Percentiles rank a stretch among this genome's conserved stretches.
Conservation (phyloP, 2,113 vertebrate genomes). For the Marmota monax region DNA sequence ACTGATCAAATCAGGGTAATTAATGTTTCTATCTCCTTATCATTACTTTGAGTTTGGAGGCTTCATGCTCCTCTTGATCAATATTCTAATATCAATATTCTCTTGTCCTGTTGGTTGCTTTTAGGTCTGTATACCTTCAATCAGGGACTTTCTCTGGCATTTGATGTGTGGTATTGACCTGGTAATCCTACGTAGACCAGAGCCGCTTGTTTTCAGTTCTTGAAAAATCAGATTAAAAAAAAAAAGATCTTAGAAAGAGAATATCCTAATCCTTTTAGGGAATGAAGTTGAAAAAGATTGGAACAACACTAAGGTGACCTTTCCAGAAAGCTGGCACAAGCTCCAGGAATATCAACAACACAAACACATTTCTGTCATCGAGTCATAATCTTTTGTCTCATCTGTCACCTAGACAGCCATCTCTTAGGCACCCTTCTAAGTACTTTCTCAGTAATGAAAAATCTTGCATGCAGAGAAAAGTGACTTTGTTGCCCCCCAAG, state of each 20-base stretch:
- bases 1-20: background rate
- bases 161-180: background rate
- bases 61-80: background rate
- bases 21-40: background rate
- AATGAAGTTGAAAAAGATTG: conserved; percentile 35
- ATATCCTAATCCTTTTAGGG: background rate
- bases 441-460: conserved; percentile 35
- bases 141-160: background rate
- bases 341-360: background rate
- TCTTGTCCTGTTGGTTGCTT: background rate
- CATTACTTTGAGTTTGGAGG: background rate
- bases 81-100: background rate
- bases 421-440: conserved; percentile 14
- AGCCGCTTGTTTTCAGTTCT: conserved; percentile 39
- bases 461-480: background rate
- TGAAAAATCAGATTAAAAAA: conserved; percentile 34
- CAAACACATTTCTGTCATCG: conserved; percentile 50
- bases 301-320: conserved; percentile 22
- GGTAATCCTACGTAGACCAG: background rate
- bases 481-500: background rate
- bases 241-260: conserved; percentile 32
- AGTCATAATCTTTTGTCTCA: conserved; percentile 31
- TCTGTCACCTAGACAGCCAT: conserved; percentile 40
- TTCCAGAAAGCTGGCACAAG: conserved; percentile 42
- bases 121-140: background rate